These are phyloP conservation scores for Chrysomela aeneicollis DNA, from an alignment of 2,888 invertebrate genomes.

Conservation along the genomic window DNA sequence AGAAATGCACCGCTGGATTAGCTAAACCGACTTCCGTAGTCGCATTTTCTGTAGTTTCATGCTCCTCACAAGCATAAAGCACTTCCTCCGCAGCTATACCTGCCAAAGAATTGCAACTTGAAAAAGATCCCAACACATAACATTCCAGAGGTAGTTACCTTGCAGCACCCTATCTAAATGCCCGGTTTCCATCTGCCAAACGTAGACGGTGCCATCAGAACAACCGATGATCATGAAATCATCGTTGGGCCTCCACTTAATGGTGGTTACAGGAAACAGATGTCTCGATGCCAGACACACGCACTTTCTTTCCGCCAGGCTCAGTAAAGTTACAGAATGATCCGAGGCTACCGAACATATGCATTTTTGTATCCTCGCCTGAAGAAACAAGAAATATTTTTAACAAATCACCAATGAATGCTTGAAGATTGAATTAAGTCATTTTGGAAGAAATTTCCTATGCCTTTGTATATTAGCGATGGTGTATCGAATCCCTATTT, in stretches of 20 bases:
- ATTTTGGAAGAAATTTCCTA: no score
- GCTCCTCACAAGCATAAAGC: constrained; percentile 91
- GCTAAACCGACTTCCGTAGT: constrained; percentile 76
- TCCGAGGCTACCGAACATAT: constrained; percentile 97
- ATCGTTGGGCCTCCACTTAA: constrained; percentile 96
- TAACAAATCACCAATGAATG: no score
- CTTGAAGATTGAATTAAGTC: no score
- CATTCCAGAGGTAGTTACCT: no score
- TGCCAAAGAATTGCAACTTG: constrained; percentile 55
- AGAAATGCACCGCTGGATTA: constrained; percentile 95
- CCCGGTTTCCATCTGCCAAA: constrained; percentile 99
- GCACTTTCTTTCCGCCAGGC: constrained; percentile 91
- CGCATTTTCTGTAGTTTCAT: constrained; percentile 68
- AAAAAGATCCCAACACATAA: no score
- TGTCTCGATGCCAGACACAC: constrained; percentile 92
- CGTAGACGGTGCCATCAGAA: constrained; percentile 96
- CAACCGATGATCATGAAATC: constrained; percentile 98
- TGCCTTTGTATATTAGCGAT: no score
- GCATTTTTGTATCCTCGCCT: constrained; percentile 92
- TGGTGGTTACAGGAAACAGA: constrained; percentile 92
- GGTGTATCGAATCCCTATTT: no score
- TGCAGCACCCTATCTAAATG: constrained; percentile 95
- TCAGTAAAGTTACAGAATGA: constrained; percentile 94
- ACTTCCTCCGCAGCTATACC: constrained; percentile 96
- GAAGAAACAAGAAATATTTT: constrained; percentile 53